Conservation (phyloP, 2,797 vertebrate species). For the Microcaecilia unicolor region DNA sequence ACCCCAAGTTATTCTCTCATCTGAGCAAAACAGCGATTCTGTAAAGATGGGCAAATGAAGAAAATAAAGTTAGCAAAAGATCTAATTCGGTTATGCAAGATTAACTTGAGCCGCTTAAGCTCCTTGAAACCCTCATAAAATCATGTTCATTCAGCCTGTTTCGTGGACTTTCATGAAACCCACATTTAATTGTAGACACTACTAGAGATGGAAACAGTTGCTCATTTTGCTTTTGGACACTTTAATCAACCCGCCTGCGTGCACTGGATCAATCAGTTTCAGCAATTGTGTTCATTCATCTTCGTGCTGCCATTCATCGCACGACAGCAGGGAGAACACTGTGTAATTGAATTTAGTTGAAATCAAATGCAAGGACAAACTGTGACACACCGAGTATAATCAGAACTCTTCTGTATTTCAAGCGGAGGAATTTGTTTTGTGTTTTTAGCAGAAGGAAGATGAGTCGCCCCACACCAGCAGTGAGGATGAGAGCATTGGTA, state of each 20-base stretch:
- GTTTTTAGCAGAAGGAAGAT: background rate
- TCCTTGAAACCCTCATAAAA: constrained; percentile 3
- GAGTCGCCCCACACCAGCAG: background rate
- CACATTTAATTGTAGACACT: constrained; percentile 38
- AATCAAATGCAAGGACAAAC: constrained; percentile 47
- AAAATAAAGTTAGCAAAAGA: too few relatives aligned
- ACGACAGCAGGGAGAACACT: constrained; percentile 32
- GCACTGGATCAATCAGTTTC: constrained; percentile 46
- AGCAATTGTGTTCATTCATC: constrained; percentile 43
- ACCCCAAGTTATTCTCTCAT: too few relatives aligned
- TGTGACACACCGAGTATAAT: constrained; percentile 38
- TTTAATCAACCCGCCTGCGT: constrained; percentile 48
- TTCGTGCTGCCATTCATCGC: constrained; percentile 41
- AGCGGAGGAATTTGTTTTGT: constrained; percentile 8
- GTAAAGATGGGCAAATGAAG: too few relatives aligned
- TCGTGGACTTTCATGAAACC: constrained; percentile 28
- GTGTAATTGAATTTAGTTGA: constrained; percentile 51
- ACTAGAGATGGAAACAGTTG: constrained; percentile 33
- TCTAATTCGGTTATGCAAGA: too few relatives aligned
- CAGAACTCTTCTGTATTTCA: constrained; percentile 25
- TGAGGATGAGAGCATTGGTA: background rate
- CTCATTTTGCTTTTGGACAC: constrained; percentile 45
- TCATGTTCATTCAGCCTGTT: constrained; percentile 7
- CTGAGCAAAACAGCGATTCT: too few relatives aligned
- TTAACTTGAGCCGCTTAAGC: background rate